Conservation (phyloP, 2,797 vertebrate species). For the Helostoma temminkii region DNA sequence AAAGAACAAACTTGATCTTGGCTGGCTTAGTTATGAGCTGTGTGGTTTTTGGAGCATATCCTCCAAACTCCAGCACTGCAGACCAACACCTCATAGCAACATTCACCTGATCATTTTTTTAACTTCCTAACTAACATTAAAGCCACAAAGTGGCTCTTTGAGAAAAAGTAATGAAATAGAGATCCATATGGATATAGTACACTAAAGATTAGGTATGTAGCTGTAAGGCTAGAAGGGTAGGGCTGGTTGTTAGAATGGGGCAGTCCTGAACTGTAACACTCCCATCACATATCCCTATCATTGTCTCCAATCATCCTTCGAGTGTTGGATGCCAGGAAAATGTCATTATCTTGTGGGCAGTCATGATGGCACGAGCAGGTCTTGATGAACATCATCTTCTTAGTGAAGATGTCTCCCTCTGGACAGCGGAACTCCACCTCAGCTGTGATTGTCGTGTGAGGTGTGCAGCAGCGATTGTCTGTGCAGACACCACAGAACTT, state of each 20-base stretch:
- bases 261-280: not conserved
- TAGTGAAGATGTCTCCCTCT: conserved; percentile 83
- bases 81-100: not conserved
- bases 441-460: conserved; percentile 72
- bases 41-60: not conserved
- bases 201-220: not conserved
- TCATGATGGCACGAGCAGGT: conserved; percentile 85
- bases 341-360: conserved; percentile 84
- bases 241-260: conserved; percentile 15
- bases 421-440: conserved; percentile 87
- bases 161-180: not conserved
- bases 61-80: too few species aligned
- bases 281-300: conserved; percentile 61
- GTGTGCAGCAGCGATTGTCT: conserved; percentile 86
- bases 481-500: conserved; percentile 86
- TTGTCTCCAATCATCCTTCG: conserved; percentile 83
- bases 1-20: too few species aligned
- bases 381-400: conserved; percentile 89
- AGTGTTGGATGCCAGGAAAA: conserved; percentile 80
- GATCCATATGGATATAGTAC: not conserved
- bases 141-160: not conserved
- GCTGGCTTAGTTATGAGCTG: not conserved
- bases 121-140: not conserved
- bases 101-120: not conserved
- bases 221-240: not conserved